Percentiles rank a stretch among this genome's conserved stretches.
Conservation (phyloP, 2,797 vertebrate species). For the Hoplostethus mediterraneus region DNA sequence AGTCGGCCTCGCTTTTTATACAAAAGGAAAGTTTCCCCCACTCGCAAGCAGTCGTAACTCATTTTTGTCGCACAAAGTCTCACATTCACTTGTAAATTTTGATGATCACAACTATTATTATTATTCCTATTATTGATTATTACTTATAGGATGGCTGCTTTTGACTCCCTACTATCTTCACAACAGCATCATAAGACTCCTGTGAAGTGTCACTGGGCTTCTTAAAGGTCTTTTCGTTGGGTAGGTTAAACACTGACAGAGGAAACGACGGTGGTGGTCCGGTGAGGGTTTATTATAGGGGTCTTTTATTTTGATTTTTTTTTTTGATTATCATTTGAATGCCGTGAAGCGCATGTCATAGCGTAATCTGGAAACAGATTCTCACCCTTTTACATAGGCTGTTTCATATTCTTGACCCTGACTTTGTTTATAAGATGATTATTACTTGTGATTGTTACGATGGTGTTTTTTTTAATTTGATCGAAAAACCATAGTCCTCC, state of each 20-base stretch:
- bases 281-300: constrained; percentile 31
- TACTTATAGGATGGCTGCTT: constrained; percentile 77
- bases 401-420: constrained; percentile 65
- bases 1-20: constrained; percentile 78
- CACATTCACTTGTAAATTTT: constrained; percentile 74
- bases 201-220: constrained; percentile 59
- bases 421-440: constrained; percentile 53
- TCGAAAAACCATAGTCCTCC: constrained; percentile 47
- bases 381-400: constrained; percentile 55
- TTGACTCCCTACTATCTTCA: constrained; percentile 65
- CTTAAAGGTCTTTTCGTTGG: constrained; percentile 31
- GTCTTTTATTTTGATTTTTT: constrained; percentile 28
- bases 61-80: constrained; percentile 55
- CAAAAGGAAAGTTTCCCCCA: constrained; percentile 45
- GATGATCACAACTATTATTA: constrained; percentile 62
- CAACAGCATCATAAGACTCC: constrained; percentile 54
- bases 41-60: constrained; percentile 47
- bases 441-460: constrained; percentile 69
- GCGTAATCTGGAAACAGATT: constrained; percentile 55
- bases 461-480: constrained; percentile 63
- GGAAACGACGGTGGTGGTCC: constrained; percentile 27
- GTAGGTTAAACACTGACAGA: constrained; percentile 18
- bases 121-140: constrained; percentile 67
- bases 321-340: constrained; percentile 49
- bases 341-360: constrained; percentile 61